Evolutionary conservation across 2,888 invertebrate genomes (phyloP).

Genomic region (Fragum sueziense): DNA sequence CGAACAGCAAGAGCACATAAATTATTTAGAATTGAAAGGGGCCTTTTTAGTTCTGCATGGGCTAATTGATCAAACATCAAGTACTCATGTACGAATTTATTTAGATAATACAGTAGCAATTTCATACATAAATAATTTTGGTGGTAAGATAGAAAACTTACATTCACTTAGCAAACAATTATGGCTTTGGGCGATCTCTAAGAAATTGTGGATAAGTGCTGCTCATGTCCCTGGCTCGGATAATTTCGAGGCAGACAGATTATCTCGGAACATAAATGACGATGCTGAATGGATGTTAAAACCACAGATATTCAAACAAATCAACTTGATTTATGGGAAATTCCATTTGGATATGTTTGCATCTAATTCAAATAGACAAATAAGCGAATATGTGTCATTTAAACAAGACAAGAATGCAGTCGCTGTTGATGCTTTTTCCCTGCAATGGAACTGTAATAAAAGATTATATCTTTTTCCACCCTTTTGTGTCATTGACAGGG

Average conservation of each 20-base stretch:
- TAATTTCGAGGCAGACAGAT: slow-evolving; percentile 1
- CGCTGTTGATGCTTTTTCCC: too few relatives aligned
- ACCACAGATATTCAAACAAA: slow-evolving; percentile 4
- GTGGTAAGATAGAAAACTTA: slow-evolving; percentile 2
- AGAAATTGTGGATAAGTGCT: slow-evolving; percentile 1
- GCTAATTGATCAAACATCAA: not conserved
- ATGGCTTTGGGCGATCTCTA: slow-evolving; percentile 1
- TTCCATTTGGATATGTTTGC: too few relatives aligned
- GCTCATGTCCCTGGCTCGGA: not conserved
- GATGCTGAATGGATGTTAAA: slow-evolving; percentile 17
- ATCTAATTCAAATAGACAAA: too few relatives aligned
- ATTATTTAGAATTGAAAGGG: not conserved
- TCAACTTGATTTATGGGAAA: too few relatives aligned
- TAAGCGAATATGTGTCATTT: too few relatives aligned
- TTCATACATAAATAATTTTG: slow-evolving; percentile 7
- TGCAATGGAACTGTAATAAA: too few relatives aligned
- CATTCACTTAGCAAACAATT: not conserved
- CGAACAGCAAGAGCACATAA: not conserved
- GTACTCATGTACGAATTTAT: not conserved
- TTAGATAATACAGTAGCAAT: not conserved
- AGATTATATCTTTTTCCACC: too few relatives aligned
- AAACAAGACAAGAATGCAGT: too few relatives aligned
- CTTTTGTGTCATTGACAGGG: too few relatives aligned
- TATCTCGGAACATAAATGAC: not conserved
- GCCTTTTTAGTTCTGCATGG: not conserved